Conservation (phyloP, 2,888 invertebrate species). For the Seira musarum region DNA sequence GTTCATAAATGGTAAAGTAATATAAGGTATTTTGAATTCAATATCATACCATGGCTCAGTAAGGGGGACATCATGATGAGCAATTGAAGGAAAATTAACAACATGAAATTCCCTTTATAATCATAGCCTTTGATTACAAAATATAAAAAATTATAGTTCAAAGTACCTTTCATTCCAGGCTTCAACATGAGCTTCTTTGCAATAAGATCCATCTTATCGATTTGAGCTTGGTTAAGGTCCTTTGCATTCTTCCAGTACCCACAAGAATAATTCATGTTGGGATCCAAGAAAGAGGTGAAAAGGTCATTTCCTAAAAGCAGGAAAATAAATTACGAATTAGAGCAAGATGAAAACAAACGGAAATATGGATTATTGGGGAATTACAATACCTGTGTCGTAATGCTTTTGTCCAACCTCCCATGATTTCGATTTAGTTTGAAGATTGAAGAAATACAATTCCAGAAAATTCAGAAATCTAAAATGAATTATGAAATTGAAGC, state of each 20-base stretch:
- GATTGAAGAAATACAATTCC: constrained; percentile 48
- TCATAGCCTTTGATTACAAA: no score
- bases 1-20: not conserved
- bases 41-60: constrained; percentile 64
- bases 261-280: constrained; percentile 63
- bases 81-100: no score
- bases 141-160: not conserved
- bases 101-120: no score
- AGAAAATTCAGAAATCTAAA: constrained; percentile 54
- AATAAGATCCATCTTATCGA: constrained; percentile 66
- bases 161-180: constrained; percentile 62
- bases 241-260: constrained; percentile 66
- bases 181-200: constrained; percentile 62
- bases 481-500: no score
- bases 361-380: no score
- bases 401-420: constrained; percentile 55
- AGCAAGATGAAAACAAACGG: no score
- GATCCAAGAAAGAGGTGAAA: constrained; percentile 62
- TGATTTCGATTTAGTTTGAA: constrained; percentile 49
- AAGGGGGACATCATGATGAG: constrained; percentile 59
- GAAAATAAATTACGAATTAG: constrained; percentile 2
- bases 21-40: no score
- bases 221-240: constrained; percentile 64
- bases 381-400: constrained; percentile 54
- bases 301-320: constrained; percentile 61